Percentiles rank a stretch among this genome's conserved stretches.
These are phyloP conservation scores for Bombyx huttoni DNA, from an alignment of 2,888 invertebrate species.

Conservation along the genomic window DNA sequence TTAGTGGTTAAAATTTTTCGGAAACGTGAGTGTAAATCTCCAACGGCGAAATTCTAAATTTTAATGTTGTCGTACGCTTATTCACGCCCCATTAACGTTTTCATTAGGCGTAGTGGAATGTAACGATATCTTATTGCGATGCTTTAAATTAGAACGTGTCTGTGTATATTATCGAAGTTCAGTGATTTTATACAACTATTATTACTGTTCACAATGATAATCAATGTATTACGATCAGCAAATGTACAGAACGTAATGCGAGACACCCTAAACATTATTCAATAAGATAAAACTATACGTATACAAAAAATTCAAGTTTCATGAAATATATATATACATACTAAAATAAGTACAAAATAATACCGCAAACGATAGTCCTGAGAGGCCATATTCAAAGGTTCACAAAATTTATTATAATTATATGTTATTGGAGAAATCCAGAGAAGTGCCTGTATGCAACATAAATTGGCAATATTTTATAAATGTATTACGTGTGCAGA, in stretches of 20 bases:
- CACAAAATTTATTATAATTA: conserved; percentile 53
- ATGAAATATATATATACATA: conserved; percentile 15
- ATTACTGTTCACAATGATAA: conserved; percentile 24
- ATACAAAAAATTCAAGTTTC: conserved; percentile 37
- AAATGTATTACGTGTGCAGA: conserved; percentile 55
- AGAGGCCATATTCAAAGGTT: conserved; percentile 58
- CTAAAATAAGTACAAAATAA: conserved; percentile 50
- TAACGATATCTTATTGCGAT: conserved; percentile 71
- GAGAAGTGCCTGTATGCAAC: conserved; percentile 70
- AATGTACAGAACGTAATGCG: conserved; percentile 25
- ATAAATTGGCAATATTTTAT: conserved; percentile 70
- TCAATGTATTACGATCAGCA: conserved; percentile 48
- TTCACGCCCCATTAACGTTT: conserved; percentile 24
- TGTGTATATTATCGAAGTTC: conserved; percentile 59
- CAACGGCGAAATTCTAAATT: conserved; percentile 65
- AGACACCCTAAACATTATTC: conserved; percentile 6
- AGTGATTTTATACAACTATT: conserved; percentile 58
- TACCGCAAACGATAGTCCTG: conserved; percentile 47
- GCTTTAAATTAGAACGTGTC: conserved; percentile 69
- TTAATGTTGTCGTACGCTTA: conserved; percentile 32
- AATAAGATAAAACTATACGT: conserved; percentile 41
- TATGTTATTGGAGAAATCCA: conserved; percentile 72
- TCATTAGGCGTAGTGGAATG: conserved; percentile 60
- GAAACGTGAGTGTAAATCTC: conserved; percentile 58
- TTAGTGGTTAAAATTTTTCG: conserved; percentile 56